A percentile compares a stretch with the other conserved stretches of the same genome.
phyloP scores from a whole-genome alignment of 2,888 invertebrate genomes.

The Trichopoda pennipes region DNA sequence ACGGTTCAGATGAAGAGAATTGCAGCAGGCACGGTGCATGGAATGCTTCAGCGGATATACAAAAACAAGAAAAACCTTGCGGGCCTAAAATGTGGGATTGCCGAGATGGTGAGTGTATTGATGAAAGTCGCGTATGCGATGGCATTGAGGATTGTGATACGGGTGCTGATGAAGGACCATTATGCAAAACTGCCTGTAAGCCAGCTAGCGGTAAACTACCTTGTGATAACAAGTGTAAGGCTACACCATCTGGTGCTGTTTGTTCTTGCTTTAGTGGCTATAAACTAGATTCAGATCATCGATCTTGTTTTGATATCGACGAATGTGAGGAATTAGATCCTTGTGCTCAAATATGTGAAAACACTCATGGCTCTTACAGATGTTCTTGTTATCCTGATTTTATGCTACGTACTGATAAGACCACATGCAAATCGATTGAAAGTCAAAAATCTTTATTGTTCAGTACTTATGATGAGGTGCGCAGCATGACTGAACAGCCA shows the following conservation, averaged over 20 bases:
- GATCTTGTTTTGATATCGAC: slow-evolving; percentile 85
- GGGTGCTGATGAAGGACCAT: slow-evolving; percentile 86
- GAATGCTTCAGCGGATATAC: slow-evolving; percentile 68
- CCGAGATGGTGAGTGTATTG: slow-evolving; percentile 85
- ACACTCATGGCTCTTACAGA: slow-evolving; percentile 77
- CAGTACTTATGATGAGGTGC: slow-evolving; percentile 83
- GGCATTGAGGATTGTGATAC: slow-evolving; percentile 85
- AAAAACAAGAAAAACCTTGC: slow-evolving; percentile 72
- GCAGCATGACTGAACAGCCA: slow-evolving; percentile 81
- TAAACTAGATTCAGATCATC: slow-evolving; percentile 82
- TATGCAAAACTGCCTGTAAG: slow-evolving; percentile 82
- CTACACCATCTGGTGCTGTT: slow-evolving; percentile 85
- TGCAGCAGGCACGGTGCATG: slow-evolving; percentile 75
- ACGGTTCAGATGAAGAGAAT: slow-evolving; percentile 88
- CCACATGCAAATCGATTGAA: slow-evolving; percentile 86
- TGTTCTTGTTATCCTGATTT: slow-evolving; percentile 79
- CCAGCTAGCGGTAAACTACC: slow-evolving; percentile 48
- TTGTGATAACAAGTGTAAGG: slow-evolving; percentile 84
- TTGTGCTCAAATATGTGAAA: slow-evolving; percentile 85
- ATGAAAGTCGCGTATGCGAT: slow-evolving; percentile 85
- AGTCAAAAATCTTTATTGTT: slow-evolving; percentile 83
- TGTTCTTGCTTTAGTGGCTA: slow-evolving; percentile 86
- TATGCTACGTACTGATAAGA: slow-evolving; percentile 83
- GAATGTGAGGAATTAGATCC: slow-evolving; percentile 84
- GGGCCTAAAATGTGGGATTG: slow-evolving; percentile 82